Evolutionary conservation across 2,888 invertebrate species (phyloP).

Genomic region (Pelosia muscerda): DNA sequence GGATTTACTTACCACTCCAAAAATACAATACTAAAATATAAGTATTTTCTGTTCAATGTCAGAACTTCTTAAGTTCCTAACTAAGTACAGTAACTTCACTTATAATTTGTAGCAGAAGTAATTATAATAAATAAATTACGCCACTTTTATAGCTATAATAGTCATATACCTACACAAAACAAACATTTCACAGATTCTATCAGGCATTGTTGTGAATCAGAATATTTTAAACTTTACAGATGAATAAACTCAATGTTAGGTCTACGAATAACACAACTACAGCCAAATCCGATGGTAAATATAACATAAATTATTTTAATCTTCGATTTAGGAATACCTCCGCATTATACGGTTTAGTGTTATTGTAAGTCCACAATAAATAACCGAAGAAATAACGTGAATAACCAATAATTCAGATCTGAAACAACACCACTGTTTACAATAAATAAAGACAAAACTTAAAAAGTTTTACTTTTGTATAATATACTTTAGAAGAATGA

Average conservation of each 20-base stretch:
- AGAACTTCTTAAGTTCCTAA: not conserved
- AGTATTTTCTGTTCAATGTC: no score
- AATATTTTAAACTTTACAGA: not conserved
- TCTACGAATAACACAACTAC: not conserved
- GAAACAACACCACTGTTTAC: not conserved
- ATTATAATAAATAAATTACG: not conserved
- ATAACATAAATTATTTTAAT: not conserved
- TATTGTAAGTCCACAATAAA: slow-evolving; percentile 4
- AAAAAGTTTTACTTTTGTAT: slow-evolving; percentile 35
- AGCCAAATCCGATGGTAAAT: not conserved
- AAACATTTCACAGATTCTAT: no score
- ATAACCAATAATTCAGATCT: not conserved
- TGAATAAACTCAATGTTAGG: not conserved
- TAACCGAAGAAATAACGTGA: not conserved
- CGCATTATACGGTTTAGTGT: not conserved
- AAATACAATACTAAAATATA: no score
- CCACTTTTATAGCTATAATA: not conserved
- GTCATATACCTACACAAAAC: not conserved
- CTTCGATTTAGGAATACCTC: not conserved
- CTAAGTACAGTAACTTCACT: not conserved
- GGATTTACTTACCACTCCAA: not conserved
- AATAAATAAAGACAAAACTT: not conserved
- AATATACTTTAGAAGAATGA: slow-evolving; percentile 47
- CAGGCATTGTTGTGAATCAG: not conserved
- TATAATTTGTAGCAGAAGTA: not conserved